Evolutionary conservation across 2,113 vertebrate species (phyloP).

Genomic region (Istiophorus platypterus): DNA sequence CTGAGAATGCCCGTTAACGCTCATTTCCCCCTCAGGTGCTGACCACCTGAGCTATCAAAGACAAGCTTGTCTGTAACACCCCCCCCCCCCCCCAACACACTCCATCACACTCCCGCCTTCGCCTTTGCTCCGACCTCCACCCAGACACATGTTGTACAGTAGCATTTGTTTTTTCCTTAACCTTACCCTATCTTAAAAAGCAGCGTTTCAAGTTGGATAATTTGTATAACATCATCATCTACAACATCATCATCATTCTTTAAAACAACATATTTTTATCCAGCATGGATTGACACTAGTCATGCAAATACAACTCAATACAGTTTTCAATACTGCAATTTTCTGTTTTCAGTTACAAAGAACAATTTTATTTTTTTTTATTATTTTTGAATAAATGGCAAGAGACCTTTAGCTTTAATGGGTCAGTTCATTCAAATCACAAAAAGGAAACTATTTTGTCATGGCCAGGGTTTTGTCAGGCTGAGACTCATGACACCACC

Average conservation of each 20-base stretch:
- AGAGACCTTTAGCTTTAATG: no score
- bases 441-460: not conserved
- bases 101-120: constrained; percentile 52
- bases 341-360: no score
- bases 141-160: constrained; percentile 30
- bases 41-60: constrained; percentile 85
- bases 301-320: not conserved
- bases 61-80: constrained; percentile 73
- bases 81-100: constrained; percentile 66
- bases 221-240: not conserved
- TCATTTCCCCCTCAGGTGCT: constrained; percentile 79
- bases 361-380: no score
- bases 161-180: not conserved
- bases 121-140: constrained; percentile 41
- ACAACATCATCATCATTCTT: not conserved
- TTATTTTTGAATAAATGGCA: not conserved
- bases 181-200: no score
- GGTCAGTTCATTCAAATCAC: not conserved
- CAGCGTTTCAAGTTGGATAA: not conserved
- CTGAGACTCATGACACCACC: not conserved
- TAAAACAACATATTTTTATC: not conserved
- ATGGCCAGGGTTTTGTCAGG: not conserved
- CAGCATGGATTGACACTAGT: not conserved
- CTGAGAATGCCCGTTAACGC: constrained; percentile 81
- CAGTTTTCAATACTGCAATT: no score